Evolutionary conservation across 2,888 invertebrate genomes (phyloP).

Genomic region (Polyommatus iphigenia): DNA sequence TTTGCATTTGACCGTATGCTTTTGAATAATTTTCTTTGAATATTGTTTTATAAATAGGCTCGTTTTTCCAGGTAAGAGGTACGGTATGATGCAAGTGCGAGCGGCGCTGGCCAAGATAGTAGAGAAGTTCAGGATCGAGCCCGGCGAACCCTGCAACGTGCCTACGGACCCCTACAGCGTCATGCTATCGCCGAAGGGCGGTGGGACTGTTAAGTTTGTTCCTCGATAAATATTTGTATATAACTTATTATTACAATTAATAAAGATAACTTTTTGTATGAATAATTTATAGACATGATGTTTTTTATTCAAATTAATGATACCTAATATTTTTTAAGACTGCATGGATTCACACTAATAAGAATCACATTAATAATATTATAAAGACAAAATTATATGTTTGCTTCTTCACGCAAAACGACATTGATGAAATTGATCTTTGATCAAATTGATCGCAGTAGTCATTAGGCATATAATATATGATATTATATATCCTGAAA

Average conservation of each 20-base stretch:
- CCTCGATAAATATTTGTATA: slow-evolving; percentile 42
- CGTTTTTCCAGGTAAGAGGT: slow-evolving; percentile 59
- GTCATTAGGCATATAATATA: too few species aligned
- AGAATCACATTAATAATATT: too few species aligned
- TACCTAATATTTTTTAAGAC: too few species aligned
- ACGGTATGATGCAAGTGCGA: slow-evolving; percentile 64
- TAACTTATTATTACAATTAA: background rate
- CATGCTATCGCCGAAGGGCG: slow-evolving; percentile 51
- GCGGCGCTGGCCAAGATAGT: slow-evolving; percentile 60
- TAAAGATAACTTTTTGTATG: background rate
- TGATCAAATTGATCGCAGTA: too few species aligned
- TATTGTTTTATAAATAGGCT: too few species aligned
- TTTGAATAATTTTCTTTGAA: too few species aligned
- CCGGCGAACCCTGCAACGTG: slow-evolving; percentile 48
- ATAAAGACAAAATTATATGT: too few species aligned
- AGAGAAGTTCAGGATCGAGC: slow-evolving; percentile 51
- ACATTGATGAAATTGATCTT: too few species aligned
- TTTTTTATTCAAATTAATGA: background rate
- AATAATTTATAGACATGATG: background rate
- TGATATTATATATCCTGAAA: too few species aligned
- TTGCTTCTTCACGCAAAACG: too few species aligned
- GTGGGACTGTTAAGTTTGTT: slow-evolving; percentile 55
- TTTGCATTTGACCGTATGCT: too few species aligned
- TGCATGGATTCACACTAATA: too few species aligned
- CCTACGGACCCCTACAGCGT: slow-evolving; percentile 54